Evolutionary conservation across 2,888 invertebrate species (phyloP), one percentile per base, ranked within the genome.

Genomic region (Beris chalybata): DNA sequence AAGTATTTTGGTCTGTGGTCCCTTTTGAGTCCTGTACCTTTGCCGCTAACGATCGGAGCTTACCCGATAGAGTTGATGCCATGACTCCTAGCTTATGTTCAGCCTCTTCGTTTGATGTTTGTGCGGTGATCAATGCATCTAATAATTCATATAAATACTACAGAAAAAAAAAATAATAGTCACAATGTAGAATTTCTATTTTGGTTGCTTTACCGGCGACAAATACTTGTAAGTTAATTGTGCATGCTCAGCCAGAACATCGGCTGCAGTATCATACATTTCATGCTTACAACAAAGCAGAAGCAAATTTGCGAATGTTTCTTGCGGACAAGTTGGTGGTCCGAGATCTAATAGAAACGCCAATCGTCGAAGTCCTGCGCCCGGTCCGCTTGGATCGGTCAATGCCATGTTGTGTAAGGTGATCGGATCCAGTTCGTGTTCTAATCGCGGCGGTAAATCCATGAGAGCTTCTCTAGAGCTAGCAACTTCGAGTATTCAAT

Each of bases 371-470:
- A 87, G 76, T 67, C 86, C 86, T 76, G 97, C 95, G 76, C 98
- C 97, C 12, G 97, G 95, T 75, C 97, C 95, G 0, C 92, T 90
- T 0, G 95, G 91, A 75, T 94, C 93, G 0, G 86, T 86, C 48
- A 99, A 82, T 0, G 97, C 98, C 81, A 97, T 92, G 79, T 99
- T 99, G 78, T 99, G 99, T 48, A 99, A 84, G 4, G 98, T 97
- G 0, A 99, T 95, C 4, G 97, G 96, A 80, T 99, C 99, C 71
- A 98, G 82, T 82, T 99, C 99, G 76, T 96, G 95, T 79, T 99
- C 98, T 7, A 94, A 91, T 70, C 99, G 85, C 0, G 96, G 95
- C 3, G 95, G 94, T 87, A 95, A 90, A 76, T 94, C 94, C 4
- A 90, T 89, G 38, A 95, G 79, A 0, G 95, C 93, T 81, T 95